phyloP scores from a whole-genome alignment of 2,888 invertebrate species.

The Hyles lineata region DNA sequence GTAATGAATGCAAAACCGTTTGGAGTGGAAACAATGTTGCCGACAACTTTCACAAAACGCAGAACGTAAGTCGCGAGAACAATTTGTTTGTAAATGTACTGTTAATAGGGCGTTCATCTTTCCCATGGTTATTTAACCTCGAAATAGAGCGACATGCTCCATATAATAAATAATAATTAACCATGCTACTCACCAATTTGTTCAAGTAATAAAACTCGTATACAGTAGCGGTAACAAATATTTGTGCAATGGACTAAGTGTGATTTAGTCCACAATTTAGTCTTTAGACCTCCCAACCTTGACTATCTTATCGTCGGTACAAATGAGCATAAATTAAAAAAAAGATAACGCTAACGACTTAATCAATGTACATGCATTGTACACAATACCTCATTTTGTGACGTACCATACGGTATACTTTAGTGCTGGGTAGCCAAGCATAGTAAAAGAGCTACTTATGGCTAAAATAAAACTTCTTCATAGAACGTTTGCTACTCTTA shows the following conservation, averaged over 20 bases:
- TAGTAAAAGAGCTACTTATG: too few relatives aligned
- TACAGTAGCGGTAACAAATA: not conserved
- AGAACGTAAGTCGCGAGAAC: too few relatives aligned
- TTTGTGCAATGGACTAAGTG: not conserved
- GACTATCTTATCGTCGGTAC: conserved; percentile 14
- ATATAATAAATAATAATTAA: not conserved
- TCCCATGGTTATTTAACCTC: not conserved
- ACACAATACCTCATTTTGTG: not conserved
- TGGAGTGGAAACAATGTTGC: not conserved
- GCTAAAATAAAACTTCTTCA: too few relatives aligned
- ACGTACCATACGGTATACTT: not conserved
- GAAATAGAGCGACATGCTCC: not conserved
- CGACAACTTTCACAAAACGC: too few relatives aligned
- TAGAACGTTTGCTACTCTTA: too few relatives aligned
- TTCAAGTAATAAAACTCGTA: not conserved
- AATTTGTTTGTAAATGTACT: too few relatives aligned
- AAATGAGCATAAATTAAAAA: conserved; percentile 19
- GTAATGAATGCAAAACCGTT: not conserved
- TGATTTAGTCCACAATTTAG: not conserved
- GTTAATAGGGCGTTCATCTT: not conserved
- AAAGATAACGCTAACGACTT: conserved; percentile 9
- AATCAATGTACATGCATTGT: not conserved
- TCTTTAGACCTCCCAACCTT: conserved; percentile 8
- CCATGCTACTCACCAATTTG: not conserved
- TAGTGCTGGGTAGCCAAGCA: not conserved